These are phyloP conservation scores for Volucella inanis DNA, from an alignment of 2,888 invertebrate species.

Conservation along the genomic window DNA sequence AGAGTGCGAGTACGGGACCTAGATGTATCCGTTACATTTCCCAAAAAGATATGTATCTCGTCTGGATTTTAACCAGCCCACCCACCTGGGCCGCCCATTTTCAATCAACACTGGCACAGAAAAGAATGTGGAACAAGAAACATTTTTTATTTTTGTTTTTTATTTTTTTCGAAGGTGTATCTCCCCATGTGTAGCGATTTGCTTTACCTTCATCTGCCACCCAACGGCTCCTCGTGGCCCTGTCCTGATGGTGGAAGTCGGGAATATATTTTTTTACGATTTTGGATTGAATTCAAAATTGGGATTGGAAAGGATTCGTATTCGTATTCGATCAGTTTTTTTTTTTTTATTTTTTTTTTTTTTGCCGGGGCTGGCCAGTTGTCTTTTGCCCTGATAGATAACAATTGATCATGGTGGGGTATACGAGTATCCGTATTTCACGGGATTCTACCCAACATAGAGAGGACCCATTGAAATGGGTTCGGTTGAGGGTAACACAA, in stretches of 20 bases:
- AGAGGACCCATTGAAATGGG: slow-evolving; percentile 18
- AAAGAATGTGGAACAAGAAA: slow-evolving; percentile 49
- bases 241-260: background rate
- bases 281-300: slow-evolving; percentile 69
- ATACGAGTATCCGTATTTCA: slow-evolving; percentile 19
- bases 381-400: slow-evolving; percentile 26
- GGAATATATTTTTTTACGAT: slow-evolving; percentile 41
- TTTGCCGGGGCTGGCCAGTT: slow-evolving; percentile 9
- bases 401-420: slow-evolving; percentile 52
- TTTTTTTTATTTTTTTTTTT: background rate
- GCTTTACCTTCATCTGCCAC: slow-evolving; percentile 15
- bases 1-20: slow-evolving; percentile 51
- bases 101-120: slow-evolving; percentile 65
- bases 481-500: slow-evolving; percentile 19
- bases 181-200: slow-evolving; percentile 55
- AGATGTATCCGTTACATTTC: slow-evolving; percentile 31
- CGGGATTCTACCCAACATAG: slow-evolving; percentile 27
- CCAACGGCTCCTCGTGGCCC: background rate
- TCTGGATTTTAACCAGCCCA: slow-evolving; percentile 25
- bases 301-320: slow-evolving; percentile 36
- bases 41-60: slow-evolving; percentile 27
- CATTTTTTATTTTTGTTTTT: background rate
- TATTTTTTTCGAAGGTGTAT: slow-evolving; percentile 39
- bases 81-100: slow-evolving; percentile 64
- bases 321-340: slow-evolving; percentile 1